Evolutionary conservation across 2,797 vertebrate genomes (phyloP).

Genomic region (Syndactyla subalaris): DNA sequence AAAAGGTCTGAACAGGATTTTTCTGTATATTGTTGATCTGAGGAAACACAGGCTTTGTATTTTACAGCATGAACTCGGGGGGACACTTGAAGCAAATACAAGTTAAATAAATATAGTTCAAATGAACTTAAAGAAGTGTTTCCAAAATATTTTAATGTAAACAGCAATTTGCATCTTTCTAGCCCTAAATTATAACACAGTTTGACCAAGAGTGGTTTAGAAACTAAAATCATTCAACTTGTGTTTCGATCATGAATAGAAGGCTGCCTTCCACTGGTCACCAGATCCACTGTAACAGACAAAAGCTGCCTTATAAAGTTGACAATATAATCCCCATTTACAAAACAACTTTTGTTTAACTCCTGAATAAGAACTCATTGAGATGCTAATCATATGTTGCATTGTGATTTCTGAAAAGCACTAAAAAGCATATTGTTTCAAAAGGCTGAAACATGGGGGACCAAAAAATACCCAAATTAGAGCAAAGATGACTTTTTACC

Average conservation of each 20-base stretch:
- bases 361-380: conserved; percentile 82
- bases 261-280: conserved; percentile 63
- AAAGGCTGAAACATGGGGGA: conserved; percentile 63
- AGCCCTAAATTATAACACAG: conserved; percentile 4
- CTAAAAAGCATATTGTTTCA: conserved; percentile 74
- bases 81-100: neutral
- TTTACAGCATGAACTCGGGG: neutral
- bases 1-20: neutral
- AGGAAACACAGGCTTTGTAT: neutral
- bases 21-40: neutral
- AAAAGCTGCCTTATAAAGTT: conserved; percentile 78
- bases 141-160: conserved; percentile 8
- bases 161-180: conserved; percentile 21
- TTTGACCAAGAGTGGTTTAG: conserved; percentile 12
- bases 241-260: conserved; percentile 61
- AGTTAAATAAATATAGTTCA: neutral
- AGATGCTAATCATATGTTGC: conserved; percentile 82
- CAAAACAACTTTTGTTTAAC: conserved; percentile 79
- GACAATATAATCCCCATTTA: conserved; percentile 79
- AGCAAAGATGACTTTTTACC: conserved; percentile 21
- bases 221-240: conserved; percentile 49
- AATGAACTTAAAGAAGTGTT: neutral
- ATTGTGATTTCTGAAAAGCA: conserved; percentile 73
- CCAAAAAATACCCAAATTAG: conserved; percentile 52
- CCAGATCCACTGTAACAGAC: conserved; percentile 73